Base-by-base conservation (phyloP, 2,113 vertebrate genomes). In the Pyrgilauda ruficollis region DNA sequence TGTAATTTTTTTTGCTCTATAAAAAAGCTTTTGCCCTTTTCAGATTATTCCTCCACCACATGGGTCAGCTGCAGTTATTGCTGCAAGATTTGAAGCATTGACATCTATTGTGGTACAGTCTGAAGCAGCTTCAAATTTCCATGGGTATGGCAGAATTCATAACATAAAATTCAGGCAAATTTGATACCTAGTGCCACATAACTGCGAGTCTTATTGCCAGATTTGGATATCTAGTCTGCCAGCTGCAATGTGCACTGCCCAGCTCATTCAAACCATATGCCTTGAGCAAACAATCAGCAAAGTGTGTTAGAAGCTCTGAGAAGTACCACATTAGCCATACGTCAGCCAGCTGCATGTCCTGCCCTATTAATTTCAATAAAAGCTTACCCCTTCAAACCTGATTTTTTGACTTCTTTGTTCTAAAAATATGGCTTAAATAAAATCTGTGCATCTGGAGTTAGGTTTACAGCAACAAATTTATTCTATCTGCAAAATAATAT, bases 211-310 rank as follows among this genome's bases (percentile, higher is more conserved):
- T 86, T 69, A 19, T 50, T 96, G 95, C 90, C 94, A 96, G 82
- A 13, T 95, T 91, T 90, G 84, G 90, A 28, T 90, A 90, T 86
- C 72, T 10, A 67, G 52, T 70, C 83, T 96, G 93, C 96, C 96
- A 96, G 93, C 93, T 97, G 96, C 89, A 93, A 76, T 93, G 61
- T 61, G 90, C 64, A 59, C 90, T 96, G 95, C 94, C 95, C 95
- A 84, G 75, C 88, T 96, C 88, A 43, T 96, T 94, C 92, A 95
- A 96, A 95, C 93, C 93, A 86, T 97, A 96, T 96, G 90, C 90
- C 88, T 95, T 90, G 93, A 95, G 88, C 88, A 96, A 96, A 93
- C 93, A 91, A 90, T 90, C 94, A 97, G 85, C 72, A 93, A 96
- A 95, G 95, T 88, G 75, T 95, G 85, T 86, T 94, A 86, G 95